Evolutionary conservation across 2,888 invertebrate species (phyloP), one percentile per base, ranked within the genome.

Genomic region (Timema cristinae): DNA sequence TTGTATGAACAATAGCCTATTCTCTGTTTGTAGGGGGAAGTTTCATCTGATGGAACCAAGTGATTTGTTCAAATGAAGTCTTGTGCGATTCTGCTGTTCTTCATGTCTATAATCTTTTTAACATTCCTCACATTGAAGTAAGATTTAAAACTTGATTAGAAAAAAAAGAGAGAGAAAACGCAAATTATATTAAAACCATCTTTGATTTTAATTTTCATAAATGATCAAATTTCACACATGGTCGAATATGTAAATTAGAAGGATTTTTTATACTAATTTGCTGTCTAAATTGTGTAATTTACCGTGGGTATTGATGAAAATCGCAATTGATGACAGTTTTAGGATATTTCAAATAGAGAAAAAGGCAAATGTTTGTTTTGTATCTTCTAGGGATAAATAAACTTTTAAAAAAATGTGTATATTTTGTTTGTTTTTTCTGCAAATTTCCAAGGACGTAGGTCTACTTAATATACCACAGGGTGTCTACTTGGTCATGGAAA

Each of bases 361-460:
- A 51, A 77, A 83, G 83, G 83, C 85, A 32, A 83, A 85, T 85
- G 85, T 86, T 86, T 86, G 84, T 86, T 86, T 86, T 86, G 84
- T 86, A 86, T 85, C 85, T 86, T 83, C 85, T 86, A 86, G 86
- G 84, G 83, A 85, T 83, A 84, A 86, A 84, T 84, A 86, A 86
- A 86, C 83, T 85, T 85, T 86, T 84, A 82, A 84, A 83, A 83
- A 84, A 84, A 82, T 54, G n/a, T 67, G 59, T 50, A 13, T 32
- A 52, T 68, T 32, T 32, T 32, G n/a, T 32, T 1, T 32, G 1
- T 32, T 32, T 32, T 4, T 32, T 32, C 32, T 32, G 32, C 32
- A 32, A 2, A 32, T 32, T 32, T 32, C 32, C 32, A 32, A 32
- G 32, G 32, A 32, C 32, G 4, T 32, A 32, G 32, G 4, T 2